Evolutionary conservation across 2,797 vertebrate species (phyloP).

Genomic region (Mormyrus hasselquistii): DNA sequence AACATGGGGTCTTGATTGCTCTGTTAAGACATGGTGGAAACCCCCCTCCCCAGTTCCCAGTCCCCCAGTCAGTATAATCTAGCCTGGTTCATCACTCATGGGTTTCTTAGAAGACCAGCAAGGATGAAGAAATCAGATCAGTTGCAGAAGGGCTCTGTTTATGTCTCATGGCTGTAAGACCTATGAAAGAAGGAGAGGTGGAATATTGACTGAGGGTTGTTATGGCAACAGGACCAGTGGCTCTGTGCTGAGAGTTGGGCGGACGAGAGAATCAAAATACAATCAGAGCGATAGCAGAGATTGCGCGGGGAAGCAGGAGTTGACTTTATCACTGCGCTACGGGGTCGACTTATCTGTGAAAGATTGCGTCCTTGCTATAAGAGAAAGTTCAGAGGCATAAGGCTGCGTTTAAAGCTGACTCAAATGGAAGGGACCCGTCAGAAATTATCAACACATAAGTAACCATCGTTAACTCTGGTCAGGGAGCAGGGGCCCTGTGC

Average conservation of each 20-base stretch:
- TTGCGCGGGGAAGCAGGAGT: not conserved
- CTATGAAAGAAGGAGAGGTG: not conserved
- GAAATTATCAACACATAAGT: not conserved
- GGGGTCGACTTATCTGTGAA: not conserved
- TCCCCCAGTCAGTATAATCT: not conserved
- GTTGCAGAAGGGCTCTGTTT: not conserved
- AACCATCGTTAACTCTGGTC: not conserved
- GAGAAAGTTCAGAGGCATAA: not conserved
- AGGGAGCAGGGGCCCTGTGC: not conserved
- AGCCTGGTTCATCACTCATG: not conserved
- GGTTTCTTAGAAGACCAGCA: not conserved
- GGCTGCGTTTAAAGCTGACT: not conserved
- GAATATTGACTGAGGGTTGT: constrained; percentile 21
- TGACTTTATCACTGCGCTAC: not conserved
- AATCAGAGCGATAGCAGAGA: constrained; percentile 7
- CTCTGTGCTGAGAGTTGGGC: not conserved
- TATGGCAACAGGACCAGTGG: constrained; percentile 19
- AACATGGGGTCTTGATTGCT: not conserved
- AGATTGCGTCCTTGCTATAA: not conserved
- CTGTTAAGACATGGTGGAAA: not conserved
- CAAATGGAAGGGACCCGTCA: not conserved
- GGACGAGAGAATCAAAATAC: constrained; percentile 11
- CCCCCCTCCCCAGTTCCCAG: not conserved
- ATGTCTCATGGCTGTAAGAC: not conserved
- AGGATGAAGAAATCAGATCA: constrained; percentile 9